Evolutionary conservation across 2,888 invertebrate species (phyloP).

Genomic region (Acanthosepion esculentum): DNA sequence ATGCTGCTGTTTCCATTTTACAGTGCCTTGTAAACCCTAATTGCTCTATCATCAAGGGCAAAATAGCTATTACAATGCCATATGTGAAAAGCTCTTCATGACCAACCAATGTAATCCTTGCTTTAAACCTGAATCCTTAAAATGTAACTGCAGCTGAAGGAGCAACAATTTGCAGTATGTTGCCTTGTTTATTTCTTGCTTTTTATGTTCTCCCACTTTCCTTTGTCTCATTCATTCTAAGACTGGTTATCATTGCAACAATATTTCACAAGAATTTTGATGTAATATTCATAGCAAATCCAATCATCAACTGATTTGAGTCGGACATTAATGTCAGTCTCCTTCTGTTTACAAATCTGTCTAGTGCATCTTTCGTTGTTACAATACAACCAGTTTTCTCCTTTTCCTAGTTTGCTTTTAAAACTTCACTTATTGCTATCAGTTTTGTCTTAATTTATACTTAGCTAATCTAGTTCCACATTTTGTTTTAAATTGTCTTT

Average conservation of each 20-base stretch:
- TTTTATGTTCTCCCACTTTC: not conserved
- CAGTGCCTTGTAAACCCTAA: not conserved
- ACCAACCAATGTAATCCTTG: not conserved
- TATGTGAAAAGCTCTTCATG: not conserved
- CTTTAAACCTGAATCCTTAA: not conserved
- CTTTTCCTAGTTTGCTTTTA: not conserved
- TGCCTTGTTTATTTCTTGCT: not conserved
- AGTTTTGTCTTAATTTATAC: not conserved
- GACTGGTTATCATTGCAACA: conserved; percentile 33
- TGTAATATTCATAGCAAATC: not conserved
- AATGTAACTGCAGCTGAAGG: not conserved
- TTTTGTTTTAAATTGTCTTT: not conserved
- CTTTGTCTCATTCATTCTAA: not conserved
- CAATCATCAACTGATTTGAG: not conserved
- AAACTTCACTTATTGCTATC: not conserved
- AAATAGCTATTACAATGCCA: not conserved
- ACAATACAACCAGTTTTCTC: not conserved
- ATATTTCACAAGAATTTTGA: not conserved
- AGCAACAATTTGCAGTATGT: not conserved
- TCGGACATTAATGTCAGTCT: not conserved
- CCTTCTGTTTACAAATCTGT: not conserved
- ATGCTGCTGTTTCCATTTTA: conserved; percentile 2
- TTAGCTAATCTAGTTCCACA: not conserved
- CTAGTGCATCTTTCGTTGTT: not conserved
- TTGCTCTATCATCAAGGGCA: not conserved